Conservation (phyloP, 2,113 vertebrate genomes). For the Trichechus manatus region DNA sequence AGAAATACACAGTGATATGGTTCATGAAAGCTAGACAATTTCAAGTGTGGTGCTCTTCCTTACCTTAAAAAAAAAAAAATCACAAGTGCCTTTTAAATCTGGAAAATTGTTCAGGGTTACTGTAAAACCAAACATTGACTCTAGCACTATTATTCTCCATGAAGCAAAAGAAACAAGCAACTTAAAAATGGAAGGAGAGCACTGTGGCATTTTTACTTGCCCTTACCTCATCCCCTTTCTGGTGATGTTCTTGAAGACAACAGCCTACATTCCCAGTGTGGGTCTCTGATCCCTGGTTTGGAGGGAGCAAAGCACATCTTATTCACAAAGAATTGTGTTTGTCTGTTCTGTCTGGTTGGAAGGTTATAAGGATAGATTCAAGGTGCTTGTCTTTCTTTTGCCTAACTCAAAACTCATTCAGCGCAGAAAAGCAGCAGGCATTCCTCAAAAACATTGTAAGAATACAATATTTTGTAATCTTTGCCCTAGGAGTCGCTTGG, state of each 20-base stretch:
- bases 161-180: background rate
- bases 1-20: slow-evolving; percentile 31
- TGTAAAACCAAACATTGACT: background rate
- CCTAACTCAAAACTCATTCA: background rate
- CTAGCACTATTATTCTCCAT: background rate
- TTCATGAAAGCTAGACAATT: background rate
- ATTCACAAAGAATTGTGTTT: background rate
- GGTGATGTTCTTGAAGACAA: background rate
- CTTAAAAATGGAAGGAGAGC: background rate
- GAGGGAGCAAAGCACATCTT: background rate
- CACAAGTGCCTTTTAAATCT: slow-evolving; percentile 57
- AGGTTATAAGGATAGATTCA: background rate
- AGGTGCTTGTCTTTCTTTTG: background rate
- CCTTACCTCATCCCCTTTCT: background rate
- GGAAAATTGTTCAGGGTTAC: background rate
- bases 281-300: background rate
- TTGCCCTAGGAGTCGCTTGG: background rate
- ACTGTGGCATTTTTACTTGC: background rate
- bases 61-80: background rate
- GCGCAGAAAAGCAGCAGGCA: background rate
- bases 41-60: background rate
- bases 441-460: background rate
- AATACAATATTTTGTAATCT: background rate
- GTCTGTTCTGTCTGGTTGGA: background rate
- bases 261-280: background rate